Base-by-base conservation (phyloP, 2,888 invertebrate genomes). In the Sarcophaga rosellei region DNA sequence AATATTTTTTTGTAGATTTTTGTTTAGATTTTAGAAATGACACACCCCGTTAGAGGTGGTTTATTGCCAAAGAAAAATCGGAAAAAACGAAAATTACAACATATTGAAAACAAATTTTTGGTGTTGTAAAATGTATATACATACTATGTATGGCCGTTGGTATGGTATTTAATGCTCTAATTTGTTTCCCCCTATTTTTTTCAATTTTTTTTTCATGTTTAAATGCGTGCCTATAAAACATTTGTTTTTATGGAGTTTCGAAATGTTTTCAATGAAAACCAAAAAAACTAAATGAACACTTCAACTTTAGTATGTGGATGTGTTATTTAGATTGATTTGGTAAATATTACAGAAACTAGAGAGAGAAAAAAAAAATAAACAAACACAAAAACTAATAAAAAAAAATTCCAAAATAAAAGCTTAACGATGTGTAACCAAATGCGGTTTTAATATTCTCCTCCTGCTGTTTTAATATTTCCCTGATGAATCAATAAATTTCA, bases 161-260 rank as follows among this genome's bases (percentile, higher is more conserved):
- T 15, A 12, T 15, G 17, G 17, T 53, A 15, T 53, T 53, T 15
- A 53, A 53, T 15, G 53, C 17, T 53, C 17, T 53, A 17, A 15
- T 53, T 53, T 47, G 11, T 53, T 17, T 53, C 53, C 53, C 53
- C 4, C 15, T 53, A 53, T 53, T 53, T 53, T 53, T 12, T 15
- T n/a, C n/a, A n/a, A n/a, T n/a, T 69, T 74, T 8, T 6, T 57
- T 21, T 15, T 15, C 12, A 69, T 78, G 15, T 10, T 63, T 47
- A 72, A 77, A 78, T 83, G 83, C 83, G 83, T 79, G 74, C 75
- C 63, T 74, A 63, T 59, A 20, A 57, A 78, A 75, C 73, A 73
- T 79, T 84, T 62, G 45, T 77, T 63, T 57, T 57, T n/a, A 53
- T 74, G 15, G n/a, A 62, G 23, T 84, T 74, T 53, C 70, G 66